Evolutionary conservation across 2,888 invertebrate species (phyloP).

Genomic region (Caenorhabditis japonica): DNA sequence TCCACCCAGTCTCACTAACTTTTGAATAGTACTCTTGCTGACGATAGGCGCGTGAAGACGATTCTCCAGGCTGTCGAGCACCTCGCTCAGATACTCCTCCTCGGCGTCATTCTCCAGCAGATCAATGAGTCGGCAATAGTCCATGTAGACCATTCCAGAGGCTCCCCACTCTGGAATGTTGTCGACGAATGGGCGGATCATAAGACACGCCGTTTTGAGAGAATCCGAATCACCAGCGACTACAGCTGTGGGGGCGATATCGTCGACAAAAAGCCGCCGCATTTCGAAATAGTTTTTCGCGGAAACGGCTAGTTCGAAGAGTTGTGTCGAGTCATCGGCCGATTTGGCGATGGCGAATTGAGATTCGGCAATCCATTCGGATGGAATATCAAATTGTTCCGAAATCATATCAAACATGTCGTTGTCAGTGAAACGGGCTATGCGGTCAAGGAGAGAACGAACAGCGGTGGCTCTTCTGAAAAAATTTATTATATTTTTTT

Average conservation of each 20-base stretch:
- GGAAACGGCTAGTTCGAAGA: constrained; percentile 52
- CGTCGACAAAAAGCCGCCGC: constrained; percentile 53
- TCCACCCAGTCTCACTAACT: constrained; percentile 7
- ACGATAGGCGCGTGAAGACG: constrained; percentile 53
- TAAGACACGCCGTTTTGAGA: constrained; percentile 39
- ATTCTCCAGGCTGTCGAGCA: constrained; percentile 42
- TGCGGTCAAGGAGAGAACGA: constrained; percentile 36
- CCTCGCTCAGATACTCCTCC: constrained; percentile 12
- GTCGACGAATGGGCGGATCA: constrained; percentile 52
- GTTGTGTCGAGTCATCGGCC: constrained; percentile 23
- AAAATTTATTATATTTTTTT: not conserved
- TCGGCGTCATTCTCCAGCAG: constrained; percentile 35
- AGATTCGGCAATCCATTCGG: constrained; percentile 60
- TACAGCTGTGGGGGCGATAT: constrained; percentile 64
- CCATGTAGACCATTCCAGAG: constrained; percentile 59
- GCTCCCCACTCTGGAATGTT: constrained; percentile 61
- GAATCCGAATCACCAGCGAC: constrained; percentile 44
- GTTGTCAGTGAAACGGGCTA: constrained; percentile 30
- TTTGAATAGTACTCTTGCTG: constrained; percentile 32
- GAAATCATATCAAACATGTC: constrained; percentile 33
- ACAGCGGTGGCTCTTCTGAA: constrained; percentile 38
- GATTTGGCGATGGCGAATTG: constrained; percentile 52
- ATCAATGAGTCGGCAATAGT: constrained; percentile 47
- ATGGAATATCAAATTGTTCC: constrained; percentile 44
- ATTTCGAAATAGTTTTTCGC: constrained; percentile 42